phyloP scores from a whole-genome alignment of 2,888 invertebrate species.

The Sarcophaga carnaria region DNA sequence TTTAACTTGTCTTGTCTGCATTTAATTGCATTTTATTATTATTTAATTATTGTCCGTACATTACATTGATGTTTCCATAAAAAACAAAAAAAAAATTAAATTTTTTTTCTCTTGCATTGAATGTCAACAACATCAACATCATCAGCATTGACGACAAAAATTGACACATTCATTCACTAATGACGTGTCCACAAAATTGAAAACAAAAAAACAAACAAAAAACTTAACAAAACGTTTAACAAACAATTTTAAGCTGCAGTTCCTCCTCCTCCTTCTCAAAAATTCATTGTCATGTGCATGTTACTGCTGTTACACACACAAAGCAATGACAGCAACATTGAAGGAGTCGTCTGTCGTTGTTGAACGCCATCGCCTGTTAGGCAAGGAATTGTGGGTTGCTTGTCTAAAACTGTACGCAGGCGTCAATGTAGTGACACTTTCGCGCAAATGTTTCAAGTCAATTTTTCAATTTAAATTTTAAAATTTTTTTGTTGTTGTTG shows the following conservation, averaged over 20 bases:
- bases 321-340: constrained; percentile 28
- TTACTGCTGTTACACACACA: constrained; percentile 18
- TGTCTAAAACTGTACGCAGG: constrained; percentile 49
- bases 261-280: constrained; percentile 10
- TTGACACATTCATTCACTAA: constrained; percentile 24
- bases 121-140: constrained; percentile 43
- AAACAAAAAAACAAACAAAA: not conserved
- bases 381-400: not conserved
- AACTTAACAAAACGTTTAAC: constrained; percentile 25
- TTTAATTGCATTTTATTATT: constrained; percentile 65
- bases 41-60: constrained; percentile 57
- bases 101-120: constrained; percentile 5
- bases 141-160: constrained; percentile 30
- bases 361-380: not conserved
- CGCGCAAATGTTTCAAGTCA: constrained; percentile 48
- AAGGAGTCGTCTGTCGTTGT: not conserved
- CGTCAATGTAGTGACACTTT: constrained; percentile 67
- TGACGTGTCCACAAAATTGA: constrained; percentile 30
- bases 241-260: constrained; percentile 29
- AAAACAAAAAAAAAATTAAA: constrained; percentile 8
- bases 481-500: constrained; percentile 25
- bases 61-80: constrained; percentile 28
- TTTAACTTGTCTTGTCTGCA: constrained; percentile 19
- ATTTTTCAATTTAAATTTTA: constrained; percentile 9
- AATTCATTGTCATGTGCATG: constrained; percentile 56